These are phyloP conservation scores for Acanthacorydalis orientalis DNA, from an alignment of 2,888 invertebrate genomes.

Conservation along the genomic window DNA sequence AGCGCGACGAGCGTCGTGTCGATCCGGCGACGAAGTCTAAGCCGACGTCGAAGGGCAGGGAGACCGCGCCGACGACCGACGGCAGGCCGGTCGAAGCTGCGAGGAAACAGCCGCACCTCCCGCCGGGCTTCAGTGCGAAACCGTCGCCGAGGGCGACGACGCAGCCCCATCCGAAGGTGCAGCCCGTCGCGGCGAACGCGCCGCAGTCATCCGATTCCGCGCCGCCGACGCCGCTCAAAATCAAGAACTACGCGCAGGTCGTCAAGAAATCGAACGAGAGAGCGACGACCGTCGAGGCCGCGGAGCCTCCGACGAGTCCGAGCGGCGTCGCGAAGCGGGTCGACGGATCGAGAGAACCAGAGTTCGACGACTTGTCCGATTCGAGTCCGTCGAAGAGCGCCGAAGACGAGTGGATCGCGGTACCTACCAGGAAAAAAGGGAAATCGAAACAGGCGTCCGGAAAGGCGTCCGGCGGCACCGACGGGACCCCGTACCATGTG, in stretches of 20 bases:
- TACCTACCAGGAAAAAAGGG: conserved; percentile 23
- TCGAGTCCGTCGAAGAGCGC: conserved; percentile 6
- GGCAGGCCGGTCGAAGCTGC: too few species aligned
- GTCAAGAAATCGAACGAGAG: not conserved
- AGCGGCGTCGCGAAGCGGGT: too few species aligned
- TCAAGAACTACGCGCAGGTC: not conserved
- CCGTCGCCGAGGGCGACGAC: not conserved
- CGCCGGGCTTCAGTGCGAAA: not conserved
- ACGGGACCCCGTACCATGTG: too few species aligned
- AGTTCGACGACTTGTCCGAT: not conserved
- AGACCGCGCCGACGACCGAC: too few species aligned
- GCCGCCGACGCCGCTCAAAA: not conserved
- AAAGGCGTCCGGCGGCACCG: too few species aligned
- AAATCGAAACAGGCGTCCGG: conserved; percentile 11
- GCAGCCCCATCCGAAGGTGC: not conserved
- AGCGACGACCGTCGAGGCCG: too few species aligned
- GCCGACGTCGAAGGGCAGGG: too few species aligned
- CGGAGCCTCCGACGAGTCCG: too few species aligned
- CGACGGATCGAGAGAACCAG: too few species aligned
- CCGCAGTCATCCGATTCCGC: not conserved
- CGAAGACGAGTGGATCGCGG: conserved; percentile 23
- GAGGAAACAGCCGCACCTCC: too few species aligned
- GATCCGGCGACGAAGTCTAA: too few species aligned
- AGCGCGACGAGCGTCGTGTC: too few species aligned
- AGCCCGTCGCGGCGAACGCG: not conserved